These are phyloP conservation scores for Ctenodactylus gundi DNA, from an alignment of 2,113 vertebrate species.

Conservation along the genomic window DNA sequence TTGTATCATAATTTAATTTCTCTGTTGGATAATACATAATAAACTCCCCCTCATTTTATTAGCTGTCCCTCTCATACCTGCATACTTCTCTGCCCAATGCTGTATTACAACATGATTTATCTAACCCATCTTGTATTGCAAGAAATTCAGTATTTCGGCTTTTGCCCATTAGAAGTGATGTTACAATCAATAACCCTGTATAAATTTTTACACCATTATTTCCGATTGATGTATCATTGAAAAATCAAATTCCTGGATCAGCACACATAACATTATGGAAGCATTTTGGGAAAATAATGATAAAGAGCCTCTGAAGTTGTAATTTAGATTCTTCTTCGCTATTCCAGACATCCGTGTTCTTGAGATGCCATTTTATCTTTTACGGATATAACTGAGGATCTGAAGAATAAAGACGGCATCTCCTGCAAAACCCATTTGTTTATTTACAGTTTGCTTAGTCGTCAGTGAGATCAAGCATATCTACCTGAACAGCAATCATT, in stretches of 20 bases:
- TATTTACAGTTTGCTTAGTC: neutral
- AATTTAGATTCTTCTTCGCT: neutral
- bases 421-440: neutral
- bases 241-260: conserved; percentile 35
- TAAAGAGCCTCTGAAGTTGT: neutral
- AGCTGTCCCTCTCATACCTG: neutral
- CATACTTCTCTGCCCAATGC: neutral
- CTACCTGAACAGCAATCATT: neutral
- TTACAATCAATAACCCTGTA: neutral
- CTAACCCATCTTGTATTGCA: neutral
- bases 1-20: conserved; percentile 3
- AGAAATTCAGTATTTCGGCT: neutral
- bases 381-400: neutral
- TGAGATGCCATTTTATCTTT: neutral
- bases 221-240: conserved; percentile 24
- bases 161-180: conserved; percentile 5
- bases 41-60: neutral
- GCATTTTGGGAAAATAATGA: neutral
- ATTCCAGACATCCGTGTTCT: neutral
- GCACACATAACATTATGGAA: neutral
- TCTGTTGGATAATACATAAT: neutral
- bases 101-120: neutral
- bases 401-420: conserved; percentile 6
- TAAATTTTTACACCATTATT: conserved; percentile 31
- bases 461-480: neutral